phyloP scores from a whole-genome alignment of 2,888 invertebrate genomes.

The Herminia tarsipennalis region DNA sequence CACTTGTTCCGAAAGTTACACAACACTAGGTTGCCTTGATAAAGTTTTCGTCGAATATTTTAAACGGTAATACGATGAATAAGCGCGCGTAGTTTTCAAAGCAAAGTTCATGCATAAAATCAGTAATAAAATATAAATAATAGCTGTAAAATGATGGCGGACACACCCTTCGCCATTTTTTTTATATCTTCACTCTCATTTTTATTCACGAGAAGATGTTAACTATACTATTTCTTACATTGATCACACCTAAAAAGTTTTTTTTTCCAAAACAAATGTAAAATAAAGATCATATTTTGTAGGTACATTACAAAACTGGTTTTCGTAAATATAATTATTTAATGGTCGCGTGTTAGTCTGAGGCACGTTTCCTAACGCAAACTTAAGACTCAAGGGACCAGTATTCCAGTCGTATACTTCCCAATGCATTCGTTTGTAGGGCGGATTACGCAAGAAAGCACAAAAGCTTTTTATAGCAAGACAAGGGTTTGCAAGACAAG shows the following conservation, averaged over 20 bases:
- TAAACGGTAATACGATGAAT: constrained; percentile 2
- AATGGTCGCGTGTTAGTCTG: constrained; percentile 26
- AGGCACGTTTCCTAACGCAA: constrained; percentile 14
- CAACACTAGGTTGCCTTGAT: background rate
- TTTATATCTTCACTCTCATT: too few species aligned
- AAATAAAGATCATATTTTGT: too few species aligned
- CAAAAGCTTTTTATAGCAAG: constrained; percentile 15
- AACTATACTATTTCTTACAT: too few species aligned
- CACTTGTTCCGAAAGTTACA: constrained; percentile 10
- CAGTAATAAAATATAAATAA: background rate
- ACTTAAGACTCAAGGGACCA: constrained; percentile 22
- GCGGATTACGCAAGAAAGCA: constrained; percentile 39
- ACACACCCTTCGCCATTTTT: constrained; percentile 7
- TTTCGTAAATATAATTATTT: constrained; percentile 6
- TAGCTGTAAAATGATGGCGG: constrained; percentile 6
- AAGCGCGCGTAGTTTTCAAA: background rate
- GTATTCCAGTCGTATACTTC: constrained; percentile 16
- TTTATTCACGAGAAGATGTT: too few species aligned
- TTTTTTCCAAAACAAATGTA: too few species aligned
- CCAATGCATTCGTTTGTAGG: constrained; percentile 21
- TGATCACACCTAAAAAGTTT: too few species aligned
- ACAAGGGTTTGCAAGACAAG: constrained; percentile 2
- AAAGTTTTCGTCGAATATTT: constrained; percentile 17
- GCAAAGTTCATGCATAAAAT: constrained; percentile 1
- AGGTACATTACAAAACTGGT: too few species aligned